Evolutionary conservation across 2,797 vertebrate genomes (phyloP).

Genomic region (Odontamblyopus lacepedii): DNA sequence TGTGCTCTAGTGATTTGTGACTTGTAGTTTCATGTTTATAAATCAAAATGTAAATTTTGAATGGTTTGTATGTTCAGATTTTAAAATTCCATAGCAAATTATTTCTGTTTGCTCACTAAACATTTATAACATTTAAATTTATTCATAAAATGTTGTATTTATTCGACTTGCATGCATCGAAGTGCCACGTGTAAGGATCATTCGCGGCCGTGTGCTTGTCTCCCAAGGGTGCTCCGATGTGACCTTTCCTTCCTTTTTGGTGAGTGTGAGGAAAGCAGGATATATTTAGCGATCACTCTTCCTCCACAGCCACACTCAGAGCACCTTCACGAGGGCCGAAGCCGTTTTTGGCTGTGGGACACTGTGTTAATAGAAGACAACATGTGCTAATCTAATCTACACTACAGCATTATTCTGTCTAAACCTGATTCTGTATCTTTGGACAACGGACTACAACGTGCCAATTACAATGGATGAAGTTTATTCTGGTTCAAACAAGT

Average conservation of each 20-base stretch:
- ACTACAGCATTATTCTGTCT: slow-evolving; percentile 5
- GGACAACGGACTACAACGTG: not conserved
- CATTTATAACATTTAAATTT: no score
- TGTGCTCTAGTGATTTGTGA: no score
- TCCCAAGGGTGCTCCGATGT: slow-evolving; percentile 16
- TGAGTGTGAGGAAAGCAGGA: slow-evolving; percentile 44
- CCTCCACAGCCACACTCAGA: slow-evolving; percentile 49
- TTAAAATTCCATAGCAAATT: no score
- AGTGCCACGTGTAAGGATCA: not conserved
- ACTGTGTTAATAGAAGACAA: slow-evolving; percentile 26
- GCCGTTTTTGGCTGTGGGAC: slow-evolving; percentile 29
- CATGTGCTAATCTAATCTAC: slow-evolving; percentile 14
- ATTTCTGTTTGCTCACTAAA: no score
- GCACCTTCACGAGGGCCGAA: slow-evolving; percentile 25
- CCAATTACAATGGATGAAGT: not conserved
- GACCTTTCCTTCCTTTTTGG: slow-evolving; percentile 50
- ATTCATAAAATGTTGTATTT: not conserved
- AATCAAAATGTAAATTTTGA: no score
- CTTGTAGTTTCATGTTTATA: no score
- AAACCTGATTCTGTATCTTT: not conserved
- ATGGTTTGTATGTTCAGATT: no score
- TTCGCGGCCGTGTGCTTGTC: not conserved
- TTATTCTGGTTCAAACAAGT: not conserved
- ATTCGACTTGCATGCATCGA: not conserved
- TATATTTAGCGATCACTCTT: slow-evolving; percentile 58